Evolutionary conservation across 2,113 vertebrate species (phyloP).

Genomic region (Pedionomus torquatus): DNA sequence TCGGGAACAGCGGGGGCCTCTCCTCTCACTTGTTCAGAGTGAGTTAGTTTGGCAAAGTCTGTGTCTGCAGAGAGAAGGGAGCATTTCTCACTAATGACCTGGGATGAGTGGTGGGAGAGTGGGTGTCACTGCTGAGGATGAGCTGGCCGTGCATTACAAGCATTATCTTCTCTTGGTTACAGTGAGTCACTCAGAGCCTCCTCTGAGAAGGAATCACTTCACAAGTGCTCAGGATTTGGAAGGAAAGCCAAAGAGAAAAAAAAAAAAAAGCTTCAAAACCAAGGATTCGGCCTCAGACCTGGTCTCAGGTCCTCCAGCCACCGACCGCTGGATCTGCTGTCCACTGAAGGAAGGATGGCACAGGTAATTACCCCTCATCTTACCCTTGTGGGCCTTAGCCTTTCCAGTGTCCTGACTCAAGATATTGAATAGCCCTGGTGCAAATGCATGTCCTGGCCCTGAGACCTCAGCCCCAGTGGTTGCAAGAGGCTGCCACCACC

Average conservation of each 20-base stretch:
- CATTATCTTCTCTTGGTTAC: slow-evolving; percentile 28
- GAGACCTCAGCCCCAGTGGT: background rate
- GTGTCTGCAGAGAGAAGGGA: background rate
- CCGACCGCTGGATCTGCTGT: background rate
- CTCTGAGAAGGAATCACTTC: slow-evolving; percentile 54
- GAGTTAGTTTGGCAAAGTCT: background rate
- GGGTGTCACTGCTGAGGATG: slow-evolving; percentile 44
- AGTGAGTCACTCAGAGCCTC: slow-evolving; percentile 66
- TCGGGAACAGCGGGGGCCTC: background rate
- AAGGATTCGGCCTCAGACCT: background rate
- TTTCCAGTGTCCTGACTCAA: background rate
- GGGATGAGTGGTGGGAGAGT: slow-evolving; percentile 1
- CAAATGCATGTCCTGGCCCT: background rate
- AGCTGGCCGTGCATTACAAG: background rate
- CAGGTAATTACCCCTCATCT: slow-evolving; percentile 30
- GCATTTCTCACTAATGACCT: background rate
- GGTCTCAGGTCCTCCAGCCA: background rate
- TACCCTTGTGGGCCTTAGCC: background rate
- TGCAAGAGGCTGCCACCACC: background rate
- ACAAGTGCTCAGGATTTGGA: background rate
- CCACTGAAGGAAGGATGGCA: background rate
- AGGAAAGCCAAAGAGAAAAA: slow-evolving; percentile 22
- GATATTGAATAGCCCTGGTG: background rate
- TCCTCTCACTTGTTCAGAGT: background rate
- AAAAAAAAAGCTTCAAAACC: background rate